Conservation (phyloP, 1,140 invertebrate species). For the Chironomus striatipennis region DNA sequence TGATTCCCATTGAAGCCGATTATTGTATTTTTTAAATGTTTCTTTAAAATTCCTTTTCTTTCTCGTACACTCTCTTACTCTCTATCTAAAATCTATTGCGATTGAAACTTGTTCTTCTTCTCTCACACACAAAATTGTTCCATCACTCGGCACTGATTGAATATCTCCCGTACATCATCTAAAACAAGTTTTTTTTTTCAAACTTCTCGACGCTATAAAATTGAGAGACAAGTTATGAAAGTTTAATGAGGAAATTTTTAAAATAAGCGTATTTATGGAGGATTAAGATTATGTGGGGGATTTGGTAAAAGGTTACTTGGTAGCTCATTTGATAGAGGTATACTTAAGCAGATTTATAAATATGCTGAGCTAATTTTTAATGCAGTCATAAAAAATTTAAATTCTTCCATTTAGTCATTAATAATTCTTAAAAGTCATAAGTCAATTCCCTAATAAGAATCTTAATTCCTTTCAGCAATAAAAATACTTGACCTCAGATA, state of each 20-base stretch:
- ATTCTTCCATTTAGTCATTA: too few relatives aligned
- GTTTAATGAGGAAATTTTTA: background rate
- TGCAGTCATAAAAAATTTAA: too few relatives aligned
- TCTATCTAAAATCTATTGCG: slow-evolving; percentile 4
- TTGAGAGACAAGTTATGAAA: too few relatives aligned
- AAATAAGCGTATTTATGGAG: background rate
- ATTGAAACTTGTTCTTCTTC: slow-evolving; percentile 2
- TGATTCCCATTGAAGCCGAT: background rate
- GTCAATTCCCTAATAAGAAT: too few relatives aligned
- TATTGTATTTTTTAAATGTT: background rate
- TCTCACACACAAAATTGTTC: background rate
- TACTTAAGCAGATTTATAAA: too few relatives aligned
- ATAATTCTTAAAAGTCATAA: too few relatives aligned
- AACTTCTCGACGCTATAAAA: too few relatives aligned
- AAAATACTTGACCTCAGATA: too few relatives aligned
- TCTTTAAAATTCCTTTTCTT: background rate
- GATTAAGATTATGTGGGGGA: background rate
- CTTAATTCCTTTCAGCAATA: too few relatives aligned
- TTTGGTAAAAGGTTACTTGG: too few relatives aligned
- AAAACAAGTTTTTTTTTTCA: slow-evolving; percentile 14
- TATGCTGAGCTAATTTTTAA: too few relatives aligned
- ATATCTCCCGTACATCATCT: background rate
- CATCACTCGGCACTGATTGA: background rate
- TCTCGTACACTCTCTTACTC: background rate
- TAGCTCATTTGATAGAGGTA: too few relatives aligned